Conservation (phyloP, 2,888 invertebrate genomes). For the Drosophila buzzatii region DNA sequence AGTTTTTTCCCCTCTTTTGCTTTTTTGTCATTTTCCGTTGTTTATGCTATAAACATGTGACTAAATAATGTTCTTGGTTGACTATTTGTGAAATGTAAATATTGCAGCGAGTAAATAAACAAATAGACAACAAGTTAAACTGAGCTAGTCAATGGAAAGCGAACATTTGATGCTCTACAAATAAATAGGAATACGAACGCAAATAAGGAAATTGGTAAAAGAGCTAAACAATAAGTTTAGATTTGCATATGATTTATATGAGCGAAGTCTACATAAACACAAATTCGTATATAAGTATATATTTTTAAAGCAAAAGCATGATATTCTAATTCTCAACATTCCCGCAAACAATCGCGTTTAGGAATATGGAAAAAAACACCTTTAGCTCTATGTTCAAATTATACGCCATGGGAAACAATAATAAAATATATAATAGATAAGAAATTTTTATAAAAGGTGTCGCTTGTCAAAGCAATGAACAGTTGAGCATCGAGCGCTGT, state of each 20-base stretch:
- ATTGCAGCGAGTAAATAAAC: slow-evolving; percentile 48
- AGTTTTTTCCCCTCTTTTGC: slow-evolving; percentile 8
- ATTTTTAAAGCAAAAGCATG: no score
- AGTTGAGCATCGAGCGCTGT: not conserved
- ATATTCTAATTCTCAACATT: not conserved
- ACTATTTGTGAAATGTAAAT: slow-evolving; percentile 44
- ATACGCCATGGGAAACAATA: not conserved
- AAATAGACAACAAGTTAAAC: slow-evolving; percentile 16
- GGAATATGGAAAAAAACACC: not conserved
- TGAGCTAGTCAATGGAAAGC: not conserved
- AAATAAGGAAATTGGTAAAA: not conserved
- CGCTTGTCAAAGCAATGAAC: not conserved
- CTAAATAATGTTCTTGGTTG: slow-evolving; percentile 29
- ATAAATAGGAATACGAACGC: not conserved
- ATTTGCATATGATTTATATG: no score
- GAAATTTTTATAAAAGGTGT: not conserved
- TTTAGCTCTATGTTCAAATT: no score
- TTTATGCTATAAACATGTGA: slow-evolving; percentile 37
- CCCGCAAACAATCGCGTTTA: not conserved
- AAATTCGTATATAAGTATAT: no score
- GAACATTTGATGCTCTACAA: not conserved
- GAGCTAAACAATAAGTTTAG: not conserved
- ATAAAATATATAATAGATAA: not conserved
- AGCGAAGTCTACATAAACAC: no score
- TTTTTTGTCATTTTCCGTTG: not conserved